These are phyloP conservation scores for Acanthurus leucopareius DNA, from an alignment of 2,797 vertebrate species.

Conservation along the genomic window DNA sequence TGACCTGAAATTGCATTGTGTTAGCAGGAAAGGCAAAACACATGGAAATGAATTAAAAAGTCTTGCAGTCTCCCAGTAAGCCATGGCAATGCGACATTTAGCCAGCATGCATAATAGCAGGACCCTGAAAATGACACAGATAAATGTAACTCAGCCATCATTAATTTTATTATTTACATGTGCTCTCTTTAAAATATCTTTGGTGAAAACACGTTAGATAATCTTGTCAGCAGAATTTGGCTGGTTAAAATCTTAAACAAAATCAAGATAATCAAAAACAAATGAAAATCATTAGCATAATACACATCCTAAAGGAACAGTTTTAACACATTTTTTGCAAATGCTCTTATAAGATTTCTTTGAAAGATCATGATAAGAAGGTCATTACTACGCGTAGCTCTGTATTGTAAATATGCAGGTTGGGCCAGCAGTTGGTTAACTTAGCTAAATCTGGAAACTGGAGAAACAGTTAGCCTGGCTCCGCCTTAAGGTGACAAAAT, in stretches of 20 bases:
- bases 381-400: neutral
- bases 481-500: neutral
- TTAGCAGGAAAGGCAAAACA: no score
- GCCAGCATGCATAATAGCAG: no score
- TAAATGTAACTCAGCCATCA: neutral
- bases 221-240: no score
- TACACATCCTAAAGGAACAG: neutral
- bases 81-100: neutral
- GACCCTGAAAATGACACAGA: neutral
- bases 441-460: neutral
- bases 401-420: no score
- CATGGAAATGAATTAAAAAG: no score
- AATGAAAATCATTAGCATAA: neutral
- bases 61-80: neutral
- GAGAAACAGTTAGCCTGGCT: neutral
- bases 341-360: neutral
- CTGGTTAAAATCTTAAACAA: no score
- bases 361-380: neutral
- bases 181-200: neutral
- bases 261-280: neutral
- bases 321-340: neutral
- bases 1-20: no score
- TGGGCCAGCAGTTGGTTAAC: neutral
- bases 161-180: neutral
- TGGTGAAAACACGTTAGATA: neutral